Conservation (phyloP, 2,888 invertebrate species). For the Baronia brevicornis region DNA sequence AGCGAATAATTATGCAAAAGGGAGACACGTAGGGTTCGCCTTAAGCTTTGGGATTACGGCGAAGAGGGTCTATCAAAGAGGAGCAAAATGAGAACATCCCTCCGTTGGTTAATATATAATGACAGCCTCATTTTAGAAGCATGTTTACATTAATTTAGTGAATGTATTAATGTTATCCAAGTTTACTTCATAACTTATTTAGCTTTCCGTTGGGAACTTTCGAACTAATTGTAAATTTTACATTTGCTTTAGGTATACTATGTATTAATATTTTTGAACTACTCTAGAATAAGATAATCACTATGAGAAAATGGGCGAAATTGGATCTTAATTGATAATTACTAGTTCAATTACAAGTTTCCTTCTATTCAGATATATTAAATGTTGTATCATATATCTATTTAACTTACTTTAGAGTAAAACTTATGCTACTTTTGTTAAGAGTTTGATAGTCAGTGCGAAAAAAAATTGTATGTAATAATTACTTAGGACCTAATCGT, state of each 20-base stretch:
- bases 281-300: too few relatives aligned
- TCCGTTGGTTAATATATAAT: slow-evolving; percentile 66
- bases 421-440: too few relatives aligned
- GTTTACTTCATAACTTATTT: slow-evolving; percentile 27
- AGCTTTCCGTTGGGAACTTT: slow-evolving; percentile 17
- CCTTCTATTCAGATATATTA: too few relatives aligned
- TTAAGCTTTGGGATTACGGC: slow-evolving; percentile 55
- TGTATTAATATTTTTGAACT: background rate
- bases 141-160: slow-evolving; percentile 66
- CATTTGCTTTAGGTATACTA: background rate
- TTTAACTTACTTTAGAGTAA: too few relatives aligned
- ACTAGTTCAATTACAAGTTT: too few relatives aligned
- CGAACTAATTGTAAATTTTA: slow-evolving; percentile 13
- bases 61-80: slow-evolving; percentile 56
- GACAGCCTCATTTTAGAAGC: slow-evolving; percentile 49
- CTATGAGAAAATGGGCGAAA: too few relatives aligned
- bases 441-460: too few relatives aligned
- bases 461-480: too few relatives aligned
- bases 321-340: too few relatives aligned
- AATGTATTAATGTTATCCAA: slow-evolving; percentile 30
- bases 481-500: too few relatives aligned
- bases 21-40: slow-evolving; percentile 45
- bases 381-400: too few relatives aligned
- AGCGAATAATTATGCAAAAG: slow-evolving; percentile 65
- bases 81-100: slow-evolving; percentile 47